Conservation (phyloP, 2,113 vertebrate species). For the Lota lota region DNA sequence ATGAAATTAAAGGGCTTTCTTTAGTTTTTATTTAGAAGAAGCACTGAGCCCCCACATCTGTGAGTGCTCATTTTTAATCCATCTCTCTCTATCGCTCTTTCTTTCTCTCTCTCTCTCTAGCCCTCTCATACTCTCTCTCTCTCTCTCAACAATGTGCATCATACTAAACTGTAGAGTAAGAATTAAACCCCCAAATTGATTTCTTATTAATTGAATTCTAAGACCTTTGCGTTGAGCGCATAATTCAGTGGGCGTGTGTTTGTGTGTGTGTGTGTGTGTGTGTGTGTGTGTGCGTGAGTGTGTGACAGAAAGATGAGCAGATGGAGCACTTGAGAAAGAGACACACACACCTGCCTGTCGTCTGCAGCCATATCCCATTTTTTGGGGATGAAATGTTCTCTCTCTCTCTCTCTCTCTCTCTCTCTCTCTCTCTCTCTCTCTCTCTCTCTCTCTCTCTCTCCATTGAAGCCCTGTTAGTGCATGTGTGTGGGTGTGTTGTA, state of each 20-base stretch:
- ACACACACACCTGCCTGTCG: slow-evolving; percentile 2
- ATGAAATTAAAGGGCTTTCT: no score
- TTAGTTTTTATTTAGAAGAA: no score
- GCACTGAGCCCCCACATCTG: no score
- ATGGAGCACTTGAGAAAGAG: background rate
- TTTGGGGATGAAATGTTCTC: background rate
- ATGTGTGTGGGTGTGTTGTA: background rate
- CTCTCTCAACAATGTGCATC: no score
- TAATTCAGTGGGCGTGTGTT: background rate
- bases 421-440: background rate
- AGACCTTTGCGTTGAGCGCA: background rate
- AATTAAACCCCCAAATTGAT: no score
- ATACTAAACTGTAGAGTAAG: no score
- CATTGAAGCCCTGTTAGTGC: background rate
- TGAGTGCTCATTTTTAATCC: no score
- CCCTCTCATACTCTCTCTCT: no score
- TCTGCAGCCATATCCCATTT: background rate
- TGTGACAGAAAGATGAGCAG: background rate
- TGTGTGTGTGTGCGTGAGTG: background rate
- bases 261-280: background rate
- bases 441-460: background rate
- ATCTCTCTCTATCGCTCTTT: no score
- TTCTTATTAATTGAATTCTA: no score
- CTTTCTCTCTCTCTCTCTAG: no score
- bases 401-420: background rate